Percentiles rank a stretch among this genome's conserved stretches.
phyloP scores from a whole-genome alignment of 1,140 invertebrate species.

The Phymorhynchus buccinoides region DNA sequence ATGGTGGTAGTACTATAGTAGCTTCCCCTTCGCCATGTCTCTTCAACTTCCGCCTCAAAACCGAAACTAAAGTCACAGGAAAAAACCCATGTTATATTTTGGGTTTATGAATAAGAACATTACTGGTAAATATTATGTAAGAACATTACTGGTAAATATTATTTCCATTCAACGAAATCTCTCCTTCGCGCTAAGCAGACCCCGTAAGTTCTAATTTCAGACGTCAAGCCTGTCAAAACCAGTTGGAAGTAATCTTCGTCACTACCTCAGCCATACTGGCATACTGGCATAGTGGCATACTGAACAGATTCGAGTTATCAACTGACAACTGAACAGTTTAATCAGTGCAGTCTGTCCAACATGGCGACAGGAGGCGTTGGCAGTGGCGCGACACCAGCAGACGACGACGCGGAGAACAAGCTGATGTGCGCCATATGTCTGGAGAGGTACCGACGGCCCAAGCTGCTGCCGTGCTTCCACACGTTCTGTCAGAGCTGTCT shows the following conservation, averaged over 20 bases:
- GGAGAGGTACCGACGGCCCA: constrained; percentile 26
- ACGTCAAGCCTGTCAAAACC: too few relatives aligned
- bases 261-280: too few relatives aligned
- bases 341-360: too few relatives aligned
- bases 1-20: not conserved
- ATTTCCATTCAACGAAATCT: too few relatives aligned
- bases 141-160: too few relatives aligned
- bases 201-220: too few relatives aligned
- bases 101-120: not conserved
- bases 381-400: not conserved
- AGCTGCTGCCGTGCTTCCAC: constrained; percentile 31
- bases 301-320: too few relatives aligned
- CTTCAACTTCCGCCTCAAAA: not conserved
- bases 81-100: not conserved
- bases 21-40: not conserved
- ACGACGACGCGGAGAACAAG: not conserved
- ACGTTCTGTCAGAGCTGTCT: constrained; percentile 27
- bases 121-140: too few relatives aligned
- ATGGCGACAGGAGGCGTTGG: constrained; percentile 3
- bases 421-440: constrained; percentile 27
- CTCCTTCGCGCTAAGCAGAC: too few relatives aligned
- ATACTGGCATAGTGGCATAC: too few relatives aligned
- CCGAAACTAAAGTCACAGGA: not conserved
- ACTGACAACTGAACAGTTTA: too few relatives aligned
- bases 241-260: too few relatives aligned